Percentiles rank a stretch among this genome's conserved stretches.
Evolutionary conservation across 2,113 vertebrate genomes (phyloP).

Genomic region (Caranx ignobilis): DNA sequence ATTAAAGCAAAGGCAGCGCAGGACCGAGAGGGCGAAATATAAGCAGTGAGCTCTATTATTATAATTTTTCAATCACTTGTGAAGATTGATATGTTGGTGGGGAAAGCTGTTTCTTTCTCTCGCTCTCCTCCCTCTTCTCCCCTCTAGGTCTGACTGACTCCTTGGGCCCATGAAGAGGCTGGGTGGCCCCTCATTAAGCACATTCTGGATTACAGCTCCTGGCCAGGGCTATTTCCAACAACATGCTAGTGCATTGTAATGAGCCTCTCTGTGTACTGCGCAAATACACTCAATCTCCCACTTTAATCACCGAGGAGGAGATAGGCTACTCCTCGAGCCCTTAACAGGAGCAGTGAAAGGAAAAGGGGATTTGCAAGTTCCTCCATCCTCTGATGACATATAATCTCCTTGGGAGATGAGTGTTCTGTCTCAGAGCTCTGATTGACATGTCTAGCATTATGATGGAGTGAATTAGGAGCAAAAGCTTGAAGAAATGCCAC

Average conservation of each 20-base stretch:
- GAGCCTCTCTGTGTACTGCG: slow-evolving; percentile 73
- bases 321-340: slow-evolving; percentile 70
- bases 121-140: slow-evolving; percentile 21
- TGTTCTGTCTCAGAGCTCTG: slow-evolving; percentile 76
- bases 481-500: slow-evolving; percentile 56
- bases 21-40: slow-evolving; percentile 51
- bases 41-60: slow-evolving; percentile 60
- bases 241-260: slow-evolving; percentile 86
- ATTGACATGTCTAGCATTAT: slow-evolving; percentile 79
- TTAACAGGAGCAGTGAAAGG: slow-evolving; percentile 55
- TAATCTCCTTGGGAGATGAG: slow-evolving; percentile 84
- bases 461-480: slow-evolving; percentile 45
- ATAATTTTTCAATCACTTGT: slow-evolving; percentile 77
- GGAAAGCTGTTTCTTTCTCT: slow-evolving; percentile 52
- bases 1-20: slow-evolving; percentile 54
- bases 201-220: slow-evolving; percentile 81
- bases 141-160: slow-evolving; percentile 58
- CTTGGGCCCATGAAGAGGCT: slow-evolving; percentile 74
- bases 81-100: slow-evolving; percentile 72
- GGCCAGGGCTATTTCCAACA: slow-evolving; percentile 77
- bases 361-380: slow-evolving; percentile 82
- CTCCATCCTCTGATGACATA: slow-evolving; percentile 83
- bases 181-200: slow-evolving; percentile 82
- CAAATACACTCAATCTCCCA: slow-evolving; percentile 80
- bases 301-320: slow-evolving; percentile 84